Base-by-base conservation (phyloP, 2,113 vertebrate species). In the Seriola rivoliana region DNA sequence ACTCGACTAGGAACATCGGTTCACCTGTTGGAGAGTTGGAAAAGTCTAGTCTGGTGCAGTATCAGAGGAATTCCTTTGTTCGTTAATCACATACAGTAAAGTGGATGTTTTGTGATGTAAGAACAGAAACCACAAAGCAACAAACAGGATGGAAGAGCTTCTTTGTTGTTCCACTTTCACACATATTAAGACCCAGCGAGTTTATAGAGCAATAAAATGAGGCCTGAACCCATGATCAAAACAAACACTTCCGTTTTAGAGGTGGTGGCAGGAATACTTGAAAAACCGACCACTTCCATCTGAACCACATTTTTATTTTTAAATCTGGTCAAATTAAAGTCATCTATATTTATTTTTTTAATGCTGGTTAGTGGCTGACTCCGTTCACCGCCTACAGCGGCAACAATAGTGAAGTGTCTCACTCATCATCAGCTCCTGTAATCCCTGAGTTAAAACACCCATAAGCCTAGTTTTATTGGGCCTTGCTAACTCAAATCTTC, bases 191-290 rank as follows among this genome's bases (percentile, higher is more conserved):
- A 55, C 8, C 66, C 50, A 66, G 46, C 57, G 40, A 63, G 44
- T 88, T 88, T 88, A 90, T 75, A 76, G 71, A 55, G 68, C 81
- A 46, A 58, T 90, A 82, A 92, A 93, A 75, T 0, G 29, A 44
- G 73, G 52, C 62, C 2, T 40, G n/a, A 71, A 65, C 66, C 58
- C 32, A n/a, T 23, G 58, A 58, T 75, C 36, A 76, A 81, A 79
- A 80, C 75, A 85, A 69, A 81, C 55, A 19, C 4, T n/a, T 38
- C 63, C 50, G 44, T 36, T 32, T 76, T 36, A 13, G 71, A 71
- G 11, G 12, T 8, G 4, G 19, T 38, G 57, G 42, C 36, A 38
- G 32, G 23, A 72, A 73, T 6, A 25, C 21, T 48, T 13, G 42
- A 38, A 76, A 52, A 81, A 48, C 57, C 25, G 58, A 86, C 81